Conservation (phyloP, 2,113 vertebrate species). For the Arvicanthis niloticus region DNA sequence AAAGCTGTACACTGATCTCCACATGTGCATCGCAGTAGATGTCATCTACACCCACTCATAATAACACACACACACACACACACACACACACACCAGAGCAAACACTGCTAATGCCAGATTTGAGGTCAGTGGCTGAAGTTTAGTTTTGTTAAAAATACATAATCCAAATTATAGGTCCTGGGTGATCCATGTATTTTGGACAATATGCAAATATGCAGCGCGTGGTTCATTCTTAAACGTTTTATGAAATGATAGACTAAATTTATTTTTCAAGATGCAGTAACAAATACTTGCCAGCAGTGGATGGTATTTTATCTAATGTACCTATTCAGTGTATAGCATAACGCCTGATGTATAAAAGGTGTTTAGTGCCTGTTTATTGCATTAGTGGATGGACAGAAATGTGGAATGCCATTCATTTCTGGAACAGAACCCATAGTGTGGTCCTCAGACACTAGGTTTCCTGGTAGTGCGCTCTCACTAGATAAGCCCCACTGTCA, state of each 20-base stretch:
- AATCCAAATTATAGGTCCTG: background rate
- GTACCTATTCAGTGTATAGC: background rate
- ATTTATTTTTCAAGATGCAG: background rate
- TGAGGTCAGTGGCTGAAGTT: background rate
- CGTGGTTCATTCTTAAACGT: background rate
- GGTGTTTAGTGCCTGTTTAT: background rate
- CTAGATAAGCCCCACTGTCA: background rate
- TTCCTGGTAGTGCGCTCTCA: background rate
- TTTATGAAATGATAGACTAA: background rate
- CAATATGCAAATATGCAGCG: background rate
- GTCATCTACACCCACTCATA: background rate
- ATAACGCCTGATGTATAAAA: background rate
- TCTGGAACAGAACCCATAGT: background rate
- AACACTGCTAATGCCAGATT: background rate
- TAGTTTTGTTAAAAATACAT: constrained; percentile 4
- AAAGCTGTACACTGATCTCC: background rate
- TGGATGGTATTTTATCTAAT: background rate
- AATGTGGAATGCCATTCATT: background rate
- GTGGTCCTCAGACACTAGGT: background rate
- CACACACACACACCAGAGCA: background rate
- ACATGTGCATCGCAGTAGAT: background rate
- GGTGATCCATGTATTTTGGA: background rate
- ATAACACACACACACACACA: background rate
- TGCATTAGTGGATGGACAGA: background rate
- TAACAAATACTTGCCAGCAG: background rate